Conservation (phyloP, 2,113 vertebrate species). For the Empidonax alnorum region DNA sequence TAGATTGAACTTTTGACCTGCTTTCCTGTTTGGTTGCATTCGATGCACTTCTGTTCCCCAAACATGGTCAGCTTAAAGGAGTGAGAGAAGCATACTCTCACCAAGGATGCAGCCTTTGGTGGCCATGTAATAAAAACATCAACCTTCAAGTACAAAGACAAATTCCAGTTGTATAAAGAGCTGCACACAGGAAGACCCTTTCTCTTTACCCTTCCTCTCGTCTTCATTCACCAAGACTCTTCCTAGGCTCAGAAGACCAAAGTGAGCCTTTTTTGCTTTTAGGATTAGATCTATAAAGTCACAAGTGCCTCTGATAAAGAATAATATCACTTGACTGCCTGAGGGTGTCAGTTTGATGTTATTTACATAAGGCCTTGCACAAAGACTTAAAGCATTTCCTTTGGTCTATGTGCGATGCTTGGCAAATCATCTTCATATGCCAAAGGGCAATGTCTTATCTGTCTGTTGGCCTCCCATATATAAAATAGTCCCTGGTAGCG, state of each 20-base stretch:
- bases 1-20: not conserved
- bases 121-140: not conserved
- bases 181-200: not conserved
- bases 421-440: not conserved
- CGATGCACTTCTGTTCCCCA: not conserved
- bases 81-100: not conserved
- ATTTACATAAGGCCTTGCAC: not conserved
- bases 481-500: not conserved
- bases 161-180: not conserved
- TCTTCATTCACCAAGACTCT: not conserved
- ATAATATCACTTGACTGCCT: not conserved
- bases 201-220: not conserved
- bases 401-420: fast-evolving
- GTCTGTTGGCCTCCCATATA: not conserved
- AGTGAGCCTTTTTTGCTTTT: not conserved
- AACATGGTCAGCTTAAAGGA: not conserved
- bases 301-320: not conserved
- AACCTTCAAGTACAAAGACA: not conserved
- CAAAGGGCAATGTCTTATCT: not conserved
- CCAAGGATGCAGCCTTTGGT: not conserved
- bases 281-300: not conserved
- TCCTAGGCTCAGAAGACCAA: not conserved
- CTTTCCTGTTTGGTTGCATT: not conserved
- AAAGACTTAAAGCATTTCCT: not conserved
- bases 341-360: not conserved